phyloP scores from a whole-genome alignment of 2,797 vertebrate species.

The Myotis findleyi region DNA sequence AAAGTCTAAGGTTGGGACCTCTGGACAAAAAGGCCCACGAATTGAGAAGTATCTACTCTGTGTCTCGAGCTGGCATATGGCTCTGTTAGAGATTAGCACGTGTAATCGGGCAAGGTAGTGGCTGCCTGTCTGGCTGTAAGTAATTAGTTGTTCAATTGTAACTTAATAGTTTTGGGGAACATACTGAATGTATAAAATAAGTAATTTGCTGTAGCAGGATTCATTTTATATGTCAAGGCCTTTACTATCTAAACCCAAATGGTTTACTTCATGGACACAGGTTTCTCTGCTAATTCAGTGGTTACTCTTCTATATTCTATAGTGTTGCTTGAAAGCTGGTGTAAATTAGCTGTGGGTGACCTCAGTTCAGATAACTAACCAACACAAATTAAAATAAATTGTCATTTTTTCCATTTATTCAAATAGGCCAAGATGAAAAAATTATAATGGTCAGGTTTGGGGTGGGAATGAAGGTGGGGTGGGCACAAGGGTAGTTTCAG shows the following conservation, averaged over 20 bases:
- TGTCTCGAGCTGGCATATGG: neutral
- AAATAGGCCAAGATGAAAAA: constrained; percentile 4
- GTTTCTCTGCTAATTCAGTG: constrained; percentile 33
- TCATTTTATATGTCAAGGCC: neutral
- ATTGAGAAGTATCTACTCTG: neutral
- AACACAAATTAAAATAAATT: constrained; percentile 29
- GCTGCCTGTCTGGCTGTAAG: neutral
- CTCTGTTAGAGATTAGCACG: neutral
- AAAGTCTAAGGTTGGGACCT: neutral
- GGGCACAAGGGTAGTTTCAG: neutral
- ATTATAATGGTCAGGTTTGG: constrained; percentile 4
- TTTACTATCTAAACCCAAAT: neutral
- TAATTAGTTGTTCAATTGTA: neutral
- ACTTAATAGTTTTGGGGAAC: neutral
- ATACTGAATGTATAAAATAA: constrained; percentile 4
- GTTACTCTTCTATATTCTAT: neutral
- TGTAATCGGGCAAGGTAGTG: neutral
- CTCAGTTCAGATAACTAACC: constrained; percentile 27
- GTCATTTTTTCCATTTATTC: neutral
- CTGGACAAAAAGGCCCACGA: neutral
- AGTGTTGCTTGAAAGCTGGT: constrained; percentile 28
- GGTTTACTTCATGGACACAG: neutral
- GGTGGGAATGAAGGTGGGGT: neutral
- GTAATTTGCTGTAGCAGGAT: neutral
- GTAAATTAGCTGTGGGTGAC: constrained; percentile 27